Evolutionary conservation across 2,113 vertebrate species (phyloP).

Genomic region (Noctilio leporinus): DNA sequence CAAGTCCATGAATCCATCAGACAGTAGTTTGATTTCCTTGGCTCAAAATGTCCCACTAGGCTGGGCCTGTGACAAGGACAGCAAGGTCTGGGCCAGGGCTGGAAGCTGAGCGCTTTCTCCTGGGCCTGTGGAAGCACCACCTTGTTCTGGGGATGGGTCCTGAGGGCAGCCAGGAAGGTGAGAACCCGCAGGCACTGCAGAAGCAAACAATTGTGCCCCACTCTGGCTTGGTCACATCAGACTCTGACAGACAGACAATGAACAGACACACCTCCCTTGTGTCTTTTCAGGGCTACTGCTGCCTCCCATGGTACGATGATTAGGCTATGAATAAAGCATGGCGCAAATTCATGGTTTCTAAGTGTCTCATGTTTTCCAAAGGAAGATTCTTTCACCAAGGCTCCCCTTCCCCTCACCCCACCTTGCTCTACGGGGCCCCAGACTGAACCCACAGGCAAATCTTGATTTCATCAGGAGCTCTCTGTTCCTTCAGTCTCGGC

Average conservation of each 20-base stretch:
- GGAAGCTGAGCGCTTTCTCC: background rate
- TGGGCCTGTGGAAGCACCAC: background rate
- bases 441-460: conserved; percentile 67
- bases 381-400: background rate
- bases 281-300: background rate
- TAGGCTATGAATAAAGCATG: background rate
- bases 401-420: background rate
- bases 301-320: background rate
- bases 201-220: background rate
- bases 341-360: background rate
- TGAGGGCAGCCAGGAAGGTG: background rate
- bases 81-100: background rate
- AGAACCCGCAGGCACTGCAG: conserved; percentile 26
- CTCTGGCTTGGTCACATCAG: background rate
- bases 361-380: background rate
- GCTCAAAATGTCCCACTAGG: background rate
- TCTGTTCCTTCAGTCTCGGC: conserved; percentile 56
- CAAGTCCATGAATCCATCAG: background rate
- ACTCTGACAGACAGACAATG: background rate
- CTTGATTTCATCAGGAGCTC: conserved; percentile 73
- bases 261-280: background rate
- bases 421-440: conserved; percentile 49
- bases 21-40: background rate
- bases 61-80: background rate
- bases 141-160: background rate